Evolutionary conservation across 1,140 invertebrate species (phyloP), one percentile per base, ranked within the genome.

Genomic region (Anadara kagoshimensis): DNA sequence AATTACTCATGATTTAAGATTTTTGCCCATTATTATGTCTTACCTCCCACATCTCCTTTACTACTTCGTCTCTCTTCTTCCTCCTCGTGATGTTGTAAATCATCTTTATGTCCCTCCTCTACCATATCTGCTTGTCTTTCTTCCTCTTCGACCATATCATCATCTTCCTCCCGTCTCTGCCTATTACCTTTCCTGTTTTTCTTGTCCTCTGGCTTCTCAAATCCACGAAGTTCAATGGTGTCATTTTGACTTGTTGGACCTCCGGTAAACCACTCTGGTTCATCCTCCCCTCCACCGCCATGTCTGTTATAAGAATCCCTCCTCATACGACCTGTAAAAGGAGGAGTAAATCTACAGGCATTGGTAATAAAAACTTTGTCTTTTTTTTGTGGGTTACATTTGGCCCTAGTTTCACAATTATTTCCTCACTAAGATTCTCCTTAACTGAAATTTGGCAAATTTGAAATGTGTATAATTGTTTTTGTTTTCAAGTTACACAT

Each of bases 161-260:
- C 47, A 12, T 70, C 72, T 65, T 57, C 45, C 49, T 65, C 62
- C 57, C 24, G 16, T 41, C 63, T 14, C 41, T 26, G 43, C n/a
- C 66, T 57, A 69, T 56, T 53, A 47, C 10, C 24, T 53, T 45
- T 73, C 67, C 14, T 67, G 36, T 58, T 63, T 63, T 22, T 62
- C 54, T 61, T 71, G 68, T 49, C 73, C 20, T 49, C 72, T 58
- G 24, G 47, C 69, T 85, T 90, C 89, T 97, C 95, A 90, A 98
- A 98, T 7, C 96, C 96, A 67, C 93, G 92, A 61, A 98, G 89
- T 86, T 98, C 96, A 71, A 98, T 98, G n/a, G 94, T 96, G 78
- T 98, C 96, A 77, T 94, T 92, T 83, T 97, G 95, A 58, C 95
- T 97, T 62, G 94, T 94, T 43, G 96, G 96, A 45, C 96, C 96